Evolutionary conservation across 2,113 vertebrate genomes (phyloP), one percentile per base, ranked within the genome.

Genomic region (Myotis yumanensis): DNA sequence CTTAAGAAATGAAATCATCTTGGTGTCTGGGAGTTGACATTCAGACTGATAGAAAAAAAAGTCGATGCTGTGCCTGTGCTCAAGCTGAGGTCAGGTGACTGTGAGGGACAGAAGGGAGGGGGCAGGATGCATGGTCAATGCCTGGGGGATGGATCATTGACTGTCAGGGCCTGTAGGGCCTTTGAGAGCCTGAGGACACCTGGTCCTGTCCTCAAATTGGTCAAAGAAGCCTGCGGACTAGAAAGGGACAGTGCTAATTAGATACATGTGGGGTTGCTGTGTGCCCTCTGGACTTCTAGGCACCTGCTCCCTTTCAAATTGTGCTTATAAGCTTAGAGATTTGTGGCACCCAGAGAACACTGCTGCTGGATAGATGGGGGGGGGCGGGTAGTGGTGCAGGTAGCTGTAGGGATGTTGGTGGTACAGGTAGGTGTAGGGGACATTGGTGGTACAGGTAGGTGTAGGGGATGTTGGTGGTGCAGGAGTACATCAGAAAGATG

Each of bases 11-110:
- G 54, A 37, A 43, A 2, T 89, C 89, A 79, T 83, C 48, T 35
- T 37, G 14, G 32, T 35, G 18, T 89, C 92, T 94, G 72, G 48
- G 89, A 52, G 32, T 52, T 96, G 93, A 94, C 73, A 51, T 68
- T 68, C 48, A 85, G 82, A 88, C 51, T 59, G 23, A 28, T 59
- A 30, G 69, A 46, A 66, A 52, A 84, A 89, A 18, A 30, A 64
- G 66, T 64, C 40, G 72, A 68, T 3, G 0, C 54, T 22, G 32
- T 16, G 28, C 16, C 76, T 75, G 20, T 52, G 40, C 82, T 85
- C 52, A 66, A 4, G 23, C 35, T 0, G 6, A 64, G 64, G 76
- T 48, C 51, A 37, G 22, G 37, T 0, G 57, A 15, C 57, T 9
- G 4, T 0, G 1, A 35, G 32, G 83, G 30, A 77, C 35, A 32